Percentiles rank a stretch among this genome's conserved stretches.
Conservation (phyloP, 2,888 invertebrate genomes). For the Xestia sexstrigata region DNA sequence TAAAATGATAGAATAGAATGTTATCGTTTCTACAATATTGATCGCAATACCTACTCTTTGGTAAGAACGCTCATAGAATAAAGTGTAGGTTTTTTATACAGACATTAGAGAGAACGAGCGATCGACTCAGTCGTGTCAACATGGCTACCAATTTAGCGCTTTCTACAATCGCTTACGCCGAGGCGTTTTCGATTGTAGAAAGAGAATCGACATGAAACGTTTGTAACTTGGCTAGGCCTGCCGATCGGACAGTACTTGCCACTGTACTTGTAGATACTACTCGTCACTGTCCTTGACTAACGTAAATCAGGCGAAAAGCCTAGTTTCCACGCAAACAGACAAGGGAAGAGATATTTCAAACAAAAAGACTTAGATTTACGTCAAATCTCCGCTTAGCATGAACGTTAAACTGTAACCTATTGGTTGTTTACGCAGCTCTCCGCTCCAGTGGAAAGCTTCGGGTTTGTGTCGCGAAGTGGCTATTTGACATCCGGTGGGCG, state of each 20-base stretch:
- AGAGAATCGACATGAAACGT: too few relatives aligned
- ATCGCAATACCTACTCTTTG: too few relatives aligned
- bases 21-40: too few relatives aligned
- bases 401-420: not conserved
- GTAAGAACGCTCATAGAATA: too few relatives aligned
- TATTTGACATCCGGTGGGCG: conserved; percentile 21
- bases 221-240: too few relatives aligned
- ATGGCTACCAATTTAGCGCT: too few relatives aligned
- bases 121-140: too few relatives aligned
- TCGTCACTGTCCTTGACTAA: not conserved
- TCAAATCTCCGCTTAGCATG: not conserved
- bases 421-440: not conserved
- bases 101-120: too few relatives aligned
- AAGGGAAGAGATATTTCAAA: not conserved
- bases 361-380: not conserved
- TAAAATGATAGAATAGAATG: too few relatives aligned
- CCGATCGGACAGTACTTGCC: not conserved
- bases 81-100: too few relatives aligned
- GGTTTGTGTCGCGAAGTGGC: not conserved
- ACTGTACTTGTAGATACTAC: not conserved
- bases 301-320: not conserved
- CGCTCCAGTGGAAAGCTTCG: not conserved
- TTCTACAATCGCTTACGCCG: too few relatives aligned
- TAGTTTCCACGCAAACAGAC: not conserved
- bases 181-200: too few relatives aligned